Conservation (phyloP, 2,888 invertebrate species). For the Apotomis turbidana region DNA sequence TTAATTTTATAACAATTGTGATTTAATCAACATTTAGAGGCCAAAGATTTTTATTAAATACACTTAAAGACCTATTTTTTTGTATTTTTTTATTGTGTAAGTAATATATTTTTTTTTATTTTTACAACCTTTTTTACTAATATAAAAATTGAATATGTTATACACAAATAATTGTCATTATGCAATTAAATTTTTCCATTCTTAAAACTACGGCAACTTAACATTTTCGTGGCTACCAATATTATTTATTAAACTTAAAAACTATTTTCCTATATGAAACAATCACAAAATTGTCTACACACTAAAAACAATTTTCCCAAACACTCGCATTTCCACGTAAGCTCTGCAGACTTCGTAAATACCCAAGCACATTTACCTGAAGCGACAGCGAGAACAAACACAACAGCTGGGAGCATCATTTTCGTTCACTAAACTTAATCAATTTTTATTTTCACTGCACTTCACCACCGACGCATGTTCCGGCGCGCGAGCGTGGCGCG, state of each 20-base stretch:
- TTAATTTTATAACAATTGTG: too few relatives aligned
- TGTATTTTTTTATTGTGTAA: not conserved
- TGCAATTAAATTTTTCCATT: too few relatives aligned
- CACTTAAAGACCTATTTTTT: not conserved
- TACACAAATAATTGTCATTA: too few relatives aligned
- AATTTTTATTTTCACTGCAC: slow-evolving; percentile 64
- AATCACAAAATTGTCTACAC: slow-evolving; percentile 8
- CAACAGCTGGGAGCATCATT: slow-evolving; percentile 37
- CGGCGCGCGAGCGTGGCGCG: slow-evolving; percentile 79
- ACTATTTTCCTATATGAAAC: too few relatives aligned
- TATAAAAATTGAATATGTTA: too few relatives aligned
- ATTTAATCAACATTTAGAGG: too few relatives aligned
- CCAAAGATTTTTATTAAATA: not conserved
- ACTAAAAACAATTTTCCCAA: slow-evolving; percentile 4
- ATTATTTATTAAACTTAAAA: too few relatives aligned
- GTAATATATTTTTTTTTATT: too few relatives aligned
- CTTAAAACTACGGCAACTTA: too few relatives aligned
- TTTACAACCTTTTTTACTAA: too few relatives aligned
- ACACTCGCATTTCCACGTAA: not conserved
- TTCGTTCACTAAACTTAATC: slow-evolving; percentile 35
- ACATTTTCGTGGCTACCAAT: not conserved
- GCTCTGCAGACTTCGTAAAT: not conserved
- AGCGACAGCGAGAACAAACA: slow-evolving; percentile 39
- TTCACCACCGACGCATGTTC: slow-evolving; percentile 79
- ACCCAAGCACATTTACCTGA: slow-evolving; percentile 35